These are phyloP conservation scores for Stratiomys singularior DNA, from an alignment of 2,888 invertebrate genomes.

Conservation along the genomic window DNA sequence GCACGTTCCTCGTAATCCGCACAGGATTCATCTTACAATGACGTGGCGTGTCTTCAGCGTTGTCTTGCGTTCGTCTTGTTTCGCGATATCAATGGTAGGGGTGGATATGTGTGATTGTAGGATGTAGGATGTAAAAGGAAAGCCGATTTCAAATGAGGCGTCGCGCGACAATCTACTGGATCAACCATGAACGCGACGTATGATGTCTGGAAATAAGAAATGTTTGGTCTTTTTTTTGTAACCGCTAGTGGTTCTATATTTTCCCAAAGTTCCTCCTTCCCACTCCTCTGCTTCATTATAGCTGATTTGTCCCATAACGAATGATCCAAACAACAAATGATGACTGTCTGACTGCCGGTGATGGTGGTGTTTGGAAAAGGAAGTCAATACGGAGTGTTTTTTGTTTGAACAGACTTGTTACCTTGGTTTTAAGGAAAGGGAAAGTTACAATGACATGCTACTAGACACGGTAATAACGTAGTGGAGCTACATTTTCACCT, in stretches of 20 bases:
- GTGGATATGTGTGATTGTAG: background rate
- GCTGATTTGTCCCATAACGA: constrained; percentile 32
- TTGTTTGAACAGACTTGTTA: background rate
- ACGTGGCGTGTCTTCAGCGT: background rate
- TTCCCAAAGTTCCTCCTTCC: background rate
- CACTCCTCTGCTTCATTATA: constrained; percentile 28
- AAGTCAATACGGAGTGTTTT: background rate
- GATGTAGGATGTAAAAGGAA: background rate
- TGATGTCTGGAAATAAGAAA: constrained; percentile 13
- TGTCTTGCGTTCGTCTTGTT: constrained; percentile 7
- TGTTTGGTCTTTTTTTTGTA: constrained; percentile 13
- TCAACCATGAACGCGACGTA: background rate
- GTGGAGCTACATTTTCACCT: too few relatives aligned
- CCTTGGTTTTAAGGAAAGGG: too few relatives aligned
- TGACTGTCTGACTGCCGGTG: background rate
- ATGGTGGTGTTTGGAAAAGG: background rate
- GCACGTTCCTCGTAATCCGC: background rate
- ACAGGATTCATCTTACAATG: background rate
- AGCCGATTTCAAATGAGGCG: background rate
- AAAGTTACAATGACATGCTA: too few relatives aligned
- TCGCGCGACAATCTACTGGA: background rate
- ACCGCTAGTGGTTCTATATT: constrained; percentile 14
- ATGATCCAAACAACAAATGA: background rate
- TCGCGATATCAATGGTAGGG: background rate
- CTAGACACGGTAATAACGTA: background rate